phyloP scores from a whole-genome alignment of 2,797 vertebrate genomes.

The Gallinago nigripennis region DNA sequence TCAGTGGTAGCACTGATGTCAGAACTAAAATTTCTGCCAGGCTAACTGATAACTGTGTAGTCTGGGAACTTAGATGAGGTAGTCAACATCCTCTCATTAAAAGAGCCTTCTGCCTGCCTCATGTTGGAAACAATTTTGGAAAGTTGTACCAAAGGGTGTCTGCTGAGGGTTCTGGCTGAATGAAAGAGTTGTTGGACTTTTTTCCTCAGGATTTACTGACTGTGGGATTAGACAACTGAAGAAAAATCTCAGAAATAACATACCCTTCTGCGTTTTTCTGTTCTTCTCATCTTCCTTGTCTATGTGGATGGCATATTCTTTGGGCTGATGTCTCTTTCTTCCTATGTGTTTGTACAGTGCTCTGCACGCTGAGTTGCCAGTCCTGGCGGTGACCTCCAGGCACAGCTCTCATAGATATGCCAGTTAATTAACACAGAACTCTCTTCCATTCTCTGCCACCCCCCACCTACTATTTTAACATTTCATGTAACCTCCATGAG shows the following conservation, averaged over 20 bases:
- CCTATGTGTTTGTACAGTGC: background rate
- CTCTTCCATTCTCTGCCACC: background rate
- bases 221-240: background rate
- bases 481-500: background rate
- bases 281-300: background rate
- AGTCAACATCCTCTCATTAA: background rate
- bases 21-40: slow-evolving; percentile 17
- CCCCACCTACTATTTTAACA: background rate
- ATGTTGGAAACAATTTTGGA: background rate
- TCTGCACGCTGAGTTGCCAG: background rate
- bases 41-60: background rate
- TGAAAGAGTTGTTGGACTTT: background rate
- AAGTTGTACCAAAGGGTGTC: background rate
- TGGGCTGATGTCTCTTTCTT: background rate
- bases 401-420: background rate
- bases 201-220: background rate
- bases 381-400: background rate
- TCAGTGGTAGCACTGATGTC: slow-evolving; percentile 14
- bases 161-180: background rate
- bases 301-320: background rate
- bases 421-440: background rate
- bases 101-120: background rate
- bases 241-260: background rate
- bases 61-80: background rate
- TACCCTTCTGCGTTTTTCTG: background rate